phyloP scores from a whole-genome alignment of 2,113 vertebrate species.

The Hemiscyllium ocellatum region DNA sequence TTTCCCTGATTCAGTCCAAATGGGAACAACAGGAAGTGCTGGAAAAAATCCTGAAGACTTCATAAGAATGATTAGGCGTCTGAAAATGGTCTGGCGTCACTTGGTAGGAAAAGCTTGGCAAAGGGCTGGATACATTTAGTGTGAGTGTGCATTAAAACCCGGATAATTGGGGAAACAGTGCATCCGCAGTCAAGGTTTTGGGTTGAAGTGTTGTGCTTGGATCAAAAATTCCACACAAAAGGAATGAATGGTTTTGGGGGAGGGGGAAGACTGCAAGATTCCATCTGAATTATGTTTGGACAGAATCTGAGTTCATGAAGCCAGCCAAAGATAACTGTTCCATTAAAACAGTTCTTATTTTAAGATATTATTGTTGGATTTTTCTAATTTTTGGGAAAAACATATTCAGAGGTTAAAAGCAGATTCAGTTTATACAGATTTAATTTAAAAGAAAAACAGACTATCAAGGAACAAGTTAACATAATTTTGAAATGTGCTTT shows the following conservation, averaged over 20 bases:
- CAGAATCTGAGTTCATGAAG: background rate
- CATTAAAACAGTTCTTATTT: background rate
- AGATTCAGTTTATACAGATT: background rate
- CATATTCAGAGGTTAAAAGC: conserved; percentile 2
- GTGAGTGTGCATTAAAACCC: conserved; percentile 6
- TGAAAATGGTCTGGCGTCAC: background rate
- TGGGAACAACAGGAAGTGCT: conserved; percentile 19
- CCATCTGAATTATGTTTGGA: conserved; percentile 2
- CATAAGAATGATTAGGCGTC: background rate
- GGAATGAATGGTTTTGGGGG: conserved; percentile 13
- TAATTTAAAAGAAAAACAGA: background rate
- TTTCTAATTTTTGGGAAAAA: conserved; percentile 21
- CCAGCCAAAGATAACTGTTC: conserved; percentile 11
- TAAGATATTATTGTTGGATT: conserved; percentile 28
- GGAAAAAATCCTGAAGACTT: conserved; percentile 7
- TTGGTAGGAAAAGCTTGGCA: background rate
- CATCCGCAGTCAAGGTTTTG: background rate
- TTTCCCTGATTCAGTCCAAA: background rate
- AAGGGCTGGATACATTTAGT: background rate
- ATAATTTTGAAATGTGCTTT: background rate
- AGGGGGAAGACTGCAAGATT: background rate
- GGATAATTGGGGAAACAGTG: conserved; percentile 4
- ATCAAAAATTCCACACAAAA: background rate
- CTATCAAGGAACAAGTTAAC: background rate
- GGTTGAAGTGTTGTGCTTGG: conserved; percentile 9